These are phyloP conservation scores for Aelia acuminata DNA, from an alignment of 2,888 invertebrate genomes.

Conservation along the genomic window DNA sequence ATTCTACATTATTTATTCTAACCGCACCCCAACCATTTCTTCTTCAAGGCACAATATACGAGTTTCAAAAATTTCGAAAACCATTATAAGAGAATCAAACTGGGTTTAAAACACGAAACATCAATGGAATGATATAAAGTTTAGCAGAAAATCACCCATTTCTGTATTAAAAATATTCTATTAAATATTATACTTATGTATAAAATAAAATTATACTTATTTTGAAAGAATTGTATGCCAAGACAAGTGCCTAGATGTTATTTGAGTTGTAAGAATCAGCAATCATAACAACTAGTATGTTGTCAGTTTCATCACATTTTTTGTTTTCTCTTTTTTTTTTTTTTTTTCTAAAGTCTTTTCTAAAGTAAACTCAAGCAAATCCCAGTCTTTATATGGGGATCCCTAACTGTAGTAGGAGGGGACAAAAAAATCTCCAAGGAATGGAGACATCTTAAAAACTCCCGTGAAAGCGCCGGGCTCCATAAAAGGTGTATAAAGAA, in stretches of 20 bases:
- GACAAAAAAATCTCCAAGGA: conserved; percentile 37
- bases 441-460: conserved; percentile 25
- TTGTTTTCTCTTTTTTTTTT: neutral
- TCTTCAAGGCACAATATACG: too few species aligned
- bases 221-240: neutral
- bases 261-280: neutral
- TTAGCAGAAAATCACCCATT: too few species aligned
- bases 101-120: too few species aligned
- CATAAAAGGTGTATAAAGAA: conserved; percentile 45
- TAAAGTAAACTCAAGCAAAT: conserved; percentile 47
- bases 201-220: too few species aligned
- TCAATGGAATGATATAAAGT: too few species aligned
- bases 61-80: too few species aligned
- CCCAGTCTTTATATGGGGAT: conserved; percentile 35
- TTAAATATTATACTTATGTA: too few species aligned
- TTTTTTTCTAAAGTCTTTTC: neutral
- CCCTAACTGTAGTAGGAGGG: conserved; percentile 34
- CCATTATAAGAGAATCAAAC: too few species aligned
- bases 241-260: neutral
- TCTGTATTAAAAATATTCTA: too few species aligned
- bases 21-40: too few species aligned
- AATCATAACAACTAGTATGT: neutral
- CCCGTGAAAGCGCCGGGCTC: neutral
- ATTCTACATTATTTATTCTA: too few species aligned
- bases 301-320: neutral